Percentiles rank a stretch among this genome's conserved stretches.
Conservation (phyloP, 2,113 vertebrate genomes). For the Phalacrocorax pelagicus region DNA sequence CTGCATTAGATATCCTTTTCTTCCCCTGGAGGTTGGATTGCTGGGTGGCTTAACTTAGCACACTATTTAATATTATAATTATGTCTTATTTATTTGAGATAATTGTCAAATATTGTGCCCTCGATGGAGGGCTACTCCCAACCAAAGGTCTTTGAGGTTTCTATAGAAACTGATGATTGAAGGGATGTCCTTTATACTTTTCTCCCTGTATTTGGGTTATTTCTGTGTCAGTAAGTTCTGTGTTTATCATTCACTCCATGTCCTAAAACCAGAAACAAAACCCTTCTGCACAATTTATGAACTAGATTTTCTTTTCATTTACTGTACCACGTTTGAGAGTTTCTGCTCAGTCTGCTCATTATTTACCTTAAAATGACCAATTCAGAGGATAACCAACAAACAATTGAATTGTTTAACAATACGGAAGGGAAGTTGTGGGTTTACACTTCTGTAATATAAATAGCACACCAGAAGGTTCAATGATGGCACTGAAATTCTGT, state of each 20-base stretch:
- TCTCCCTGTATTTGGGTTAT: constrained; percentile 76
- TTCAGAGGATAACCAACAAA: constrained; percentile 34
- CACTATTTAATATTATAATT: constrained; percentile 77
- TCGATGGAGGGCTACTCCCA: constrained; percentile 84
- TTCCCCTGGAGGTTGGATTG: constrained; percentile 66
- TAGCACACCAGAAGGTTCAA: constrained; percentile 63
- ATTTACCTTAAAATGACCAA: constrained; percentile 54
- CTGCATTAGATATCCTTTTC: constrained; percentile 69
- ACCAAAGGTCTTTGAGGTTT: constrained; percentile 85
- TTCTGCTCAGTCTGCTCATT: constrained; percentile 51
- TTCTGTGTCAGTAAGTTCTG: constrained; percentile 75
- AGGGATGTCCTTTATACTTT: constrained; percentile 74
- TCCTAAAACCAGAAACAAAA: constrained; percentile 51
- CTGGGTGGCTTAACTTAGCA: constrained; percentile 75
- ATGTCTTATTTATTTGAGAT: constrained; percentile 83
- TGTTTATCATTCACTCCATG: constrained; percentile 62
- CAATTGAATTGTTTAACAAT: constrained; percentile 33
- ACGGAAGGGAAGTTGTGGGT: constrained; percentile 41
- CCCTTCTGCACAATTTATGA: constrained; percentile 73
- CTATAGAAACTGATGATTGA: constrained; percentile 83
- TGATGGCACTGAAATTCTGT: constrained; percentile 75
- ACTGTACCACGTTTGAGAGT: constrained; percentile 58
- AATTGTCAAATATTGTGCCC: constrained; percentile 81
- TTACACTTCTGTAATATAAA: constrained; percentile 67
- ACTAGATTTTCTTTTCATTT: constrained; percentile 31